These are phyloP conservation scores for Biston stratarius DNA, from an alignment of 2,888 invertebrate species.

Conservation along the genomic window DNA sequence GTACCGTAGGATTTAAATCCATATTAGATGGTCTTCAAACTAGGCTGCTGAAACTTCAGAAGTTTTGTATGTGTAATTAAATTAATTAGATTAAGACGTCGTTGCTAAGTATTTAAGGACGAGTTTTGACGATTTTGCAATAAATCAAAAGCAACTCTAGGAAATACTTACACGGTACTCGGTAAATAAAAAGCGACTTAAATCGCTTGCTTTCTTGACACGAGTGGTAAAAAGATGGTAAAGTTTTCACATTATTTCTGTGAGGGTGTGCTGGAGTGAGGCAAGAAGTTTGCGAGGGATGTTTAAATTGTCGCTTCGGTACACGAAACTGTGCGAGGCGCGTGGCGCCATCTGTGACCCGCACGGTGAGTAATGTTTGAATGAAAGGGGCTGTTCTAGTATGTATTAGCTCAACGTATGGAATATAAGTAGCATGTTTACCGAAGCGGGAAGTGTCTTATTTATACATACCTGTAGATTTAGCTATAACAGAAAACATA, in stretches of 20 bases:
- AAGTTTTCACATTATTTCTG: slow-evolving; percentile 75
- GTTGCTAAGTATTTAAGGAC: too few species aligned
- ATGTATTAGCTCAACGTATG: slow-evolving; percentile 20
- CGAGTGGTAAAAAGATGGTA: slow-evolving; percentile 60
- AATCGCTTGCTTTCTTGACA: slow-evolving; percentile 53
- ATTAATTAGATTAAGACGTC: too few species aligned
- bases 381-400: slow-evolving; percentile 51
- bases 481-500: neutral
- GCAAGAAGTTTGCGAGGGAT: slow-evolving; percentile 66
- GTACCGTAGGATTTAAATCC: too few species aligned
- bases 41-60: too few species aligned
- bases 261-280: slow-evolving; percentile 44
- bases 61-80: too few species aligned
- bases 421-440: slow-evolving; percentile 38
- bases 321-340: slow-evolving; percentile 56
- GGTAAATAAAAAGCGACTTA: slow-evolving; percentile 64
- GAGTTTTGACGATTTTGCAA: too few species aligned
- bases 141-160: slow-evolving; percentile 15
- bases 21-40: too few species aligned
- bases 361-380: slow-evolving; percentile 55
- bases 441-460: slow-evolving; percentile 27
- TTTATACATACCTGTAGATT: neutral
- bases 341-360: slow-evolving; percentile 64
- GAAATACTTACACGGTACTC: slow-evolving; percentile 2
- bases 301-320: slow-evolving; percentile 68